Conservation (phyloP, 2,888 invertebrate species). For the Lagria hirta region DNA sequence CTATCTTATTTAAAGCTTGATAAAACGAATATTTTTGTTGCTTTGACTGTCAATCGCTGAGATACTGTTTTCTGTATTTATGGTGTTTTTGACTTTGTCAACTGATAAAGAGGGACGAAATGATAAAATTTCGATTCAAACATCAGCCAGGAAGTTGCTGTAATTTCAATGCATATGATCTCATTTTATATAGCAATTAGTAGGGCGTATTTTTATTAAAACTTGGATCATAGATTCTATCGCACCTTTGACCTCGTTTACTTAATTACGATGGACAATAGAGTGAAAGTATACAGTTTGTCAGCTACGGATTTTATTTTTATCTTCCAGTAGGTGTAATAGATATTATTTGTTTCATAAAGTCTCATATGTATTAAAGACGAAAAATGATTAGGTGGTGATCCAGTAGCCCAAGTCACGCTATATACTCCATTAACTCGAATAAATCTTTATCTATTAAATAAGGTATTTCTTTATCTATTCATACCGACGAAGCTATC, state of each 20-base stretch:
- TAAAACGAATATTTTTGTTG: conserved; percentile 40
- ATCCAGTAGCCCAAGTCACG: too few relatives aligned
- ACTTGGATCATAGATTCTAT: conserved; percentile 31
- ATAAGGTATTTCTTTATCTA: too few relatives aligned
- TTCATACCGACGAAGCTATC: too few relatives aligned
- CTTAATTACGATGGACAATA: conserved; percentile 34
- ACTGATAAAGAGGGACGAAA: conserved; percentile 21
- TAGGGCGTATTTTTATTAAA: conserved; percentile 25
- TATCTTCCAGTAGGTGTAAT: too few relatives aligned
- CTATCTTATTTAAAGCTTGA: conserved; percentile 26
- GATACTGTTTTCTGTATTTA: conserved; percentile 31
- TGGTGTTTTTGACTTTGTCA: conserved; percentile 35
- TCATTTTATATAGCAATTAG: conserved; percentile 15
- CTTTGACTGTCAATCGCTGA: conserved; percentile 35
- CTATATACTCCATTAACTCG: too few relatives aligned
- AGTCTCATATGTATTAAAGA: too few relatives aligned
- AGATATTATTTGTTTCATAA: too few relatives aligned
- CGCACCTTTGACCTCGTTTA: conserved; percentile 35
- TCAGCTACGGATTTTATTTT: too few relatives aligned
- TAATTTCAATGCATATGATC: conserved; percentile 13
- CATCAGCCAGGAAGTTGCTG: conserved; percentile 23
- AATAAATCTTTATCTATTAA: too few relatives aligned
- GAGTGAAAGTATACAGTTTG: conserved; percentile 31
- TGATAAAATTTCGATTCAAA: conserved; percentile 24
- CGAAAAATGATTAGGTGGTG: too few relatives aligned